phyloP scores from a whole-genome alignment of 1,140 invertebrate species.

The Solenopsis invicta region DNA sequence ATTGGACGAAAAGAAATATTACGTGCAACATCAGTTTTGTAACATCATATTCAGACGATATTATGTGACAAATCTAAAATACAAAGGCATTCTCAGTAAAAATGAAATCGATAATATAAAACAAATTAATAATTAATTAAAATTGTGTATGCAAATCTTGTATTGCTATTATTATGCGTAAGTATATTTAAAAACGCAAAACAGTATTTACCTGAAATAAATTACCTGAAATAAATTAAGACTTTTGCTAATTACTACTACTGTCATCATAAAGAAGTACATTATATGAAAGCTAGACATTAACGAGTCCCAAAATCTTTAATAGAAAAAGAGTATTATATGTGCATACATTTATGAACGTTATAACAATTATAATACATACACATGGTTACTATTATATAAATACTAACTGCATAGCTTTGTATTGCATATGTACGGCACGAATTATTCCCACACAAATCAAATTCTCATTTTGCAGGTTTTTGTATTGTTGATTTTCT shows the following conservation, averaged over 20 bases:
- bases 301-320: neutral
- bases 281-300: neutral
- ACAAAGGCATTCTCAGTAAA: neutral
- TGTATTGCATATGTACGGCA: conserved; percentile 19
- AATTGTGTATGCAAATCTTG: neutral
- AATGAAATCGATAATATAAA: neutral
- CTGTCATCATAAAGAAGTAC: neutral
- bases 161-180: neutral
- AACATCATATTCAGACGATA: neutral
- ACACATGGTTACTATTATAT: neutral
- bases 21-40: neutral
- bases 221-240: conserved; percentile 5
- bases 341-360: neutral
- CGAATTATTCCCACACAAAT: neutral
- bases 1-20: neutral
- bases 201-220: too few species aligned
- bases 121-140: neutral
- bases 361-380: neutral
- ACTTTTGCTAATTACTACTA: neutral
- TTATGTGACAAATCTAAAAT: neutral
- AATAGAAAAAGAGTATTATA: neutral
- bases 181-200: neutral
- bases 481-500: neutral
- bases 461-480: neutral
- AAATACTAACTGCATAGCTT: conserved; percentile 7